Base-by-base conservation (phyloP, 2,113 vertebrate species). In the Syngnathus typhle region DNA sequence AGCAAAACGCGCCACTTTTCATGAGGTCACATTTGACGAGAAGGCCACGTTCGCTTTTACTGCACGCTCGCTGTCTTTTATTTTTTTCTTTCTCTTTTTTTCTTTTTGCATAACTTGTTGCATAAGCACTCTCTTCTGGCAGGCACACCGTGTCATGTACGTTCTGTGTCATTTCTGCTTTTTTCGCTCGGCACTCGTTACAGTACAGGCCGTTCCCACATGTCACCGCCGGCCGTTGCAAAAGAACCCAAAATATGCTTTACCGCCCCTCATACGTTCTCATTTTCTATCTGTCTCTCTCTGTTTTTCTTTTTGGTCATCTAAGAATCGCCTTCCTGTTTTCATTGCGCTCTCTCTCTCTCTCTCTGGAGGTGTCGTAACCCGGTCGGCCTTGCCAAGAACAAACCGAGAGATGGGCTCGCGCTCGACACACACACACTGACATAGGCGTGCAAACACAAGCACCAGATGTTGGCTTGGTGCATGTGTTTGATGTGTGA, bases 321-420 rank as follows among this genome's bases (percentile, higher is more conserved):
- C 87, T 86, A 87, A 91, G 84, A 84, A 85, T 84, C 70, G 71
- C 82, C 85, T 91, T 92, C 91, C 91, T 92, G 91, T 90, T 92
- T 91, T 90, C 86, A 83, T 87, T 82, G 75, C 78, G 82, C 81
- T 81, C 68, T 77, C 65, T 70, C 69, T 77, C 65, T 70, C 69
- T 77, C 79, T 82, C 74, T 79, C 66, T 84, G 82, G 83, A 82
- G 84, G 84, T 87, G 85, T 86, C 74, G 87, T 87, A 87, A 89
- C 82, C 79, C 82, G 67, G 63, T 59, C 75, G 80, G 65, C 77
- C 44, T 61, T 83, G 83, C 88, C 86, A 88, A 89, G 84, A 88
- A 85, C 85, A 86, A 85, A 85, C 82, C 63, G 69, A 74, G 77
- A 83, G 75, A 85, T 79, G 70, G 47, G 74, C 77, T 69, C 75